phyloP scores from a whole-genome alignment of 2,888 invertebrate genomes.

The Acanthosepion lycidas region DNA sequence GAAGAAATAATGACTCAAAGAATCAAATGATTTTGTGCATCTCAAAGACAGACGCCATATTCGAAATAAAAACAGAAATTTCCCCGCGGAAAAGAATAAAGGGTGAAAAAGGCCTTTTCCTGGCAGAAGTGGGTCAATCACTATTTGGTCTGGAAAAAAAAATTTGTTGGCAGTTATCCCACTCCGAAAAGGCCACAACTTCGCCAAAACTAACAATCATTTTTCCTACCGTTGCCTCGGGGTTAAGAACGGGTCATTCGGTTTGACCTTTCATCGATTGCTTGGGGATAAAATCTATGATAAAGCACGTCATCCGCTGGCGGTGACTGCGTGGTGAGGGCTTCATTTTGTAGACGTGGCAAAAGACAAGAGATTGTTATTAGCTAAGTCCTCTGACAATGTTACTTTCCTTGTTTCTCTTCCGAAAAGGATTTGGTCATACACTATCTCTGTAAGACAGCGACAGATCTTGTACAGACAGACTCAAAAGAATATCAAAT shows the following conservation, averaged over 20 bases:
- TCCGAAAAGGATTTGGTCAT: too few species aligned
- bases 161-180: background rate
- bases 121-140: slow-evolving; percentile 17
- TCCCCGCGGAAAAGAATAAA: background rate
- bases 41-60: background rate
- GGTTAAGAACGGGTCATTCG: background rate
- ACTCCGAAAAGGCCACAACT: background rate
- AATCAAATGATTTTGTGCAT: background rate
- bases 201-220: slow-evolving; percentile 22
- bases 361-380: background rate
- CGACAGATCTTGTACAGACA: background rate
- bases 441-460: background rate
- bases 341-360: background rate
- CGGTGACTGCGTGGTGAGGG: background rate
- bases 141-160: background rate
- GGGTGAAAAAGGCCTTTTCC: background rate
- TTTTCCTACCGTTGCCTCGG: background rate
- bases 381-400: background rate
- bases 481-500: background rate
- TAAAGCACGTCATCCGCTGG: background rate
- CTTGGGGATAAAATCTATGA: background rate
- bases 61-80: background rate
- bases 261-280: background rate
- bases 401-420: too few species aligned
- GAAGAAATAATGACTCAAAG: background rate